phyloP scores from a whole-genome alignment of 2,113 vertebrate species.

The Mormyrus lacerda region DNA sequence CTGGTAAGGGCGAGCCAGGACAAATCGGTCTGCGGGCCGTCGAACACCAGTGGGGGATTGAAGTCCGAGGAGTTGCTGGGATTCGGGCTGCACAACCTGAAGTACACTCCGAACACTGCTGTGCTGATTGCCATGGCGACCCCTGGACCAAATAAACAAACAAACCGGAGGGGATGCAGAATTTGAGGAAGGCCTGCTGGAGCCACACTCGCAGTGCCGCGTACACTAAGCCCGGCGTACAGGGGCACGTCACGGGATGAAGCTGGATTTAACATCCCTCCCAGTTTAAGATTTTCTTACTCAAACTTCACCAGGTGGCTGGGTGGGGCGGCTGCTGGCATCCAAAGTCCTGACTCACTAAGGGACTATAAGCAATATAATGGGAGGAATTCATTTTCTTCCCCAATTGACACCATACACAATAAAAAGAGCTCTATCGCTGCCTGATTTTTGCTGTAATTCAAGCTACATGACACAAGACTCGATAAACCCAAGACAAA shows the following conservation, averaged over 20 bases:
- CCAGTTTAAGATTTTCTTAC: background rate
- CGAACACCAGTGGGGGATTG: background rate
- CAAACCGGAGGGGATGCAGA: background rate
- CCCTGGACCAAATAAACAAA: constrained; percentile 52
- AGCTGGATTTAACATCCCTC: background rate
- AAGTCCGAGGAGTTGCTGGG: constrained; percentile 44
- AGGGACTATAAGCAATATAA: background rate
- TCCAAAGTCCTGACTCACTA: background rate
- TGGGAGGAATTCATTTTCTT: background rate
- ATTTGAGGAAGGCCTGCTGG: background rate
- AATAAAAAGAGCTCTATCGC: background rate
- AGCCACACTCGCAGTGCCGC: background rate
- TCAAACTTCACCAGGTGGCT: background rate
- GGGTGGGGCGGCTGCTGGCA: background rate
- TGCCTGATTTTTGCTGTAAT: background rate
- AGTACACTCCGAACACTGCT: constrained; percentile 73
- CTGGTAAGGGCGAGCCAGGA: constrained; percentile 79
- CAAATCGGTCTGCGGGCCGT: constrained; percentile 40
- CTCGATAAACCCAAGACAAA: background rate
- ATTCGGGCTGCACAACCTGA: constrained; percentile 56
- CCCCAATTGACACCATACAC: background rate
- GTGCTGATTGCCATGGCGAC: constrained; percentile 74
- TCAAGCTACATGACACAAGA: background rate
- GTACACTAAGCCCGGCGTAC: background rate
- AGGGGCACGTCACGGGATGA: background rate